A percentile compares a stretch with the other conserved stretches of the same genome.
Evolutionary conservation across 2,888 invertebrate species (phyloP).

Genomic region (Trimorus sp.): DNA sequence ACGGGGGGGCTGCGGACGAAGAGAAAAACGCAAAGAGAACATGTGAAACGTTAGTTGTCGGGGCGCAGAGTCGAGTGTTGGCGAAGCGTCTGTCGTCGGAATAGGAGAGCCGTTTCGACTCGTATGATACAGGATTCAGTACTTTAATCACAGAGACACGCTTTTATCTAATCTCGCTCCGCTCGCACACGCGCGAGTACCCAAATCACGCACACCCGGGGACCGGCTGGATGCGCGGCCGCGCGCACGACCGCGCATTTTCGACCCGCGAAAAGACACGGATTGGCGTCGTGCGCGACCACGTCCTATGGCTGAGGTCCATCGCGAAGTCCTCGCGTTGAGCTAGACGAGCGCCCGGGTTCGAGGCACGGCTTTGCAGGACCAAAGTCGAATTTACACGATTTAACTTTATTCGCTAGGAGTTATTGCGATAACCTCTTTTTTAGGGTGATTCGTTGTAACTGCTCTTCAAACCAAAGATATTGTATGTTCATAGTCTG

Average conservation of each 20-base stretch:
- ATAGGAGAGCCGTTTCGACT: slow-evolving; percentile 66
- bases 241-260: slow-evolving; percentile 60
- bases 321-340: slow-evolving; percentile 58
- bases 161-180: slow-evolving; percentile 60
- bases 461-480: too few species aligned
- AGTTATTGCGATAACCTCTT: too few species aligned
- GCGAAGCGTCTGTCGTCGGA: slow-evolving; percentile 63
- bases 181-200: slow-evolving; percentile 44
- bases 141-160: slow-evolving; percentile 68
- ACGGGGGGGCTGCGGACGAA: background rate
- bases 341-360: slow-evolving; percentile 64
- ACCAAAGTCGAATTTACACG: too few species aligned
- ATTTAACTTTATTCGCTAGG: too few species aligned
- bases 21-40: background rate
- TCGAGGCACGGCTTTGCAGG: slow-evolving; percentile 11
- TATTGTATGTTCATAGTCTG: too few species aligned
- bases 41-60: background rate
- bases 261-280: slow-evolving; percentile 69
- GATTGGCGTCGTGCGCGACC: slow-evolving; percentile 61
- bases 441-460: too few species aligned
- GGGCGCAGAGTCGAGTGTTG: slow-evolving; percentile 27
- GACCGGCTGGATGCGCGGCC: slow-evolving; percentile 44
- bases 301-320: slow-evolving; percentile 62
- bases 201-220: slow-evolving; percentile 51
- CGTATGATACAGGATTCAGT: slow-evolving; percentile 71